Base-by-base conservation (phyloP, 2,888 invertebrate species). In the Phortica magna region DNA sequence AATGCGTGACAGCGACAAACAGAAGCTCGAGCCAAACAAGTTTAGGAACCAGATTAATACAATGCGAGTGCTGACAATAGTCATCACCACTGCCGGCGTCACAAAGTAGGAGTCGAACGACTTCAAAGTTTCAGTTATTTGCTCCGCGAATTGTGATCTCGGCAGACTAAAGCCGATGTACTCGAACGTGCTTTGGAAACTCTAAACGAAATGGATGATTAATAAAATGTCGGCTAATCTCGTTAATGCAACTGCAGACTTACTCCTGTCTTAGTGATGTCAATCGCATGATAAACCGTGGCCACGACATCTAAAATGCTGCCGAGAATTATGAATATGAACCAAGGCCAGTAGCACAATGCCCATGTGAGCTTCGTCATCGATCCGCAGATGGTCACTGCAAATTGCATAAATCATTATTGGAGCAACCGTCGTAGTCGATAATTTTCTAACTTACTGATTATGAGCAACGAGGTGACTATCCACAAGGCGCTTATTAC, bases 21-120 rank as follows among this genome's bases (percentile, higher is more conserved):
- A 90, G 79, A 91, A 91, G 31, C 84, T 82, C 14, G 84, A 80
- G n/a, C 91, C 91, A 59, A 91, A 85, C 6, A 94, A 82, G 78
- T 94, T 94, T n/a, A 93, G 75, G 10, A 93, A 39, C 89, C 93
- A 93, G 42, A 94, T 87, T 0, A 93, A 76, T 2, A 91, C 90
- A 61, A 93, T 91, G 39, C 93, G 92, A 0, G 92, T 92, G 82
- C 93, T 93, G 2, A 93, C 72, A 12, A 93, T 87, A 3, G 92
- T 92, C 92, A 94, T 92, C 9, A 92, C 80, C 88, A 93, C 91
- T 0, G 93, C 85, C 0, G 93, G 91, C 10, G 88, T 86, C 3
- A 88, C 75, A 19, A 90, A 91, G 70, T 90, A 89, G 3, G 84
- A 81, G 31, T 89, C 89, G 74, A 85, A 90, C 1, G 77, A 82